These are phyloP conservation scores for Natrix natrix DNA, from an alignment of 2,797 vertebrate species.

Conservation along the genomic window DNA sequence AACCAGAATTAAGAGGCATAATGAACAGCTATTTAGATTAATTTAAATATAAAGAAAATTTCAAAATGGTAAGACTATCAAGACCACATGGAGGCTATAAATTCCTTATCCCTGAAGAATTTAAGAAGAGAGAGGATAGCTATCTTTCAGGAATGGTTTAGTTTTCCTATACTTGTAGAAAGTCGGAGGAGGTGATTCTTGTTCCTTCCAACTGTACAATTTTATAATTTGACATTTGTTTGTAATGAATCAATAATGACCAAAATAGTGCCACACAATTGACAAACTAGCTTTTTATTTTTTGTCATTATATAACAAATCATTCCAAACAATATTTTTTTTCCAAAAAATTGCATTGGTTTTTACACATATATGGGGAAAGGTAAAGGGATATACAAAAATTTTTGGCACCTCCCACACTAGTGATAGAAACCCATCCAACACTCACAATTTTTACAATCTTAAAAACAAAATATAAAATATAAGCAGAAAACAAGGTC, in stretches of 20 bases:
- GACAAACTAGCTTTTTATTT: not conserved
- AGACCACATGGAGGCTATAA: not conserved
- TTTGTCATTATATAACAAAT: not conserved
- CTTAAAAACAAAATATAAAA: too few species aligned
- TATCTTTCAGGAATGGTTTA: not conserved
- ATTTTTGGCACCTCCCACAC: too few species aligned
- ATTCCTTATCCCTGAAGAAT: not conserved
- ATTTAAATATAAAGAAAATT: not conserved
- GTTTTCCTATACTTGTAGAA: not conserved
- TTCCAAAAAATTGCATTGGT: too few species aligned
- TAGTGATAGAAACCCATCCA: too few species aligned
- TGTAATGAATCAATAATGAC: not conserved
- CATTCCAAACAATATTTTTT: not conserved
- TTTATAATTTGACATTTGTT: not conserved
- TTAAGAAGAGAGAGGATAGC: not conserved
- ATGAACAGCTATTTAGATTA: not conserved
- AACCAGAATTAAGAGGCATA: not conserved
- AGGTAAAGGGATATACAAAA: too few species aligned
- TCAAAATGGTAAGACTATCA: not conserved
- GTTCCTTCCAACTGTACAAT: not conserved
- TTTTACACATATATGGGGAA: too few species aligned
- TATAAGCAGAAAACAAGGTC: too few species aligned
- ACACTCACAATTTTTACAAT: too few species aligned
- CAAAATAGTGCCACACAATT: not conserved
- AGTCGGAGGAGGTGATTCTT: not conserved